Conservation (phyloP, 1,140 invertebrate genomes). For the Pemphigus obesinymphae region DNA sequence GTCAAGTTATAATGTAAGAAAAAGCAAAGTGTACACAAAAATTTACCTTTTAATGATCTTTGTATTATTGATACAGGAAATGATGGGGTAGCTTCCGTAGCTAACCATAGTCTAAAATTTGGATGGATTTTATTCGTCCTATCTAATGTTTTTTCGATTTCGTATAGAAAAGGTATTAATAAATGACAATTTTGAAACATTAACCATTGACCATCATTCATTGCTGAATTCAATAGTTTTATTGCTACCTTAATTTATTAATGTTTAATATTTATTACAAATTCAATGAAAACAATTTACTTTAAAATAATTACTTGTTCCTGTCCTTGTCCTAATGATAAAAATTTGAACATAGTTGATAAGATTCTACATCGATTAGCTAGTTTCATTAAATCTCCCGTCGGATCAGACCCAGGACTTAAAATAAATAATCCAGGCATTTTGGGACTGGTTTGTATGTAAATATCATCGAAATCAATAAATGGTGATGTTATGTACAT, state of each 20-base stretch:
- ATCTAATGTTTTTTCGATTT: constrained; percentile 77
- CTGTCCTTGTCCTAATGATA: constrained; percentile 85
- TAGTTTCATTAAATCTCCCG: constrained; percentile 80
- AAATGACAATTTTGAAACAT: constrained; percentile 89
- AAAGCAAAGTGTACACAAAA: background rate
- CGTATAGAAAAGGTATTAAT: constrained; percentile 69
- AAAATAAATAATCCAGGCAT: constrained; percentile 83
- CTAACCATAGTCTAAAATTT: constrained; percentile 87
- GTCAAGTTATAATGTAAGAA: too few relatives aligned
- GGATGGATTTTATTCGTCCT: constrained; percentile 73
- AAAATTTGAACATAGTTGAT: constrained; percentile 68
- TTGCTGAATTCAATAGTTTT: constrained; percentile 64
- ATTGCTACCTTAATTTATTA: constrained; percentile 67
- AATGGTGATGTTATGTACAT: constrained; percentile 78
- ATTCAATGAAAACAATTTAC: background rate
- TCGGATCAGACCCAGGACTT: constrained; percentile 82
- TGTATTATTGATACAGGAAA: constrained; percentile 88
- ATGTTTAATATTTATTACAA: background rate
- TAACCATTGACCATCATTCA: constrained; percentile 76
- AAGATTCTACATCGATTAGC: constrained; percentile 62
- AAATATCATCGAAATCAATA: constrained; percentile 70
- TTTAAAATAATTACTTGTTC: constrained; percentile 59
- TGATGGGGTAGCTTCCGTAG: constrained; percentile 74
- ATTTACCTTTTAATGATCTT: constrained; percentile 72
- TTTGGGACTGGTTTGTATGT: constrained; percentile 69